Base-by-base conservation (phyloP, 2,888 invertebrate species). In the Callimorpha dominula region DNA sequence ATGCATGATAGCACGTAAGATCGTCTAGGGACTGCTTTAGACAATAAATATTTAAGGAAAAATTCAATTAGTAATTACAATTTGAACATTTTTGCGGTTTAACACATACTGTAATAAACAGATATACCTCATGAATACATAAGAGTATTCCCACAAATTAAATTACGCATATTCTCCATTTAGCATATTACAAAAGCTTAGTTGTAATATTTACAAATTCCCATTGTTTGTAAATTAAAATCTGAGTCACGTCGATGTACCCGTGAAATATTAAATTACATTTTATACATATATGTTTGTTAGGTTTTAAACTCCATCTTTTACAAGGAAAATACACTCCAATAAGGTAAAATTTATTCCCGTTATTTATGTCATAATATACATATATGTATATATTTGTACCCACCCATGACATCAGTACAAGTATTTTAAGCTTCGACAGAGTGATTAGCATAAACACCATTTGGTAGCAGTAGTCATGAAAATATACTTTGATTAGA, bases 211-310 rank as follows among this genome's bases (percentile, higher is more conserved):
- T 69, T 69, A 62, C 60, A 49, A 60, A 60, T 62, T 62, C 42
- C n/a, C 50, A 69, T 69, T 69, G 63, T 69, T 11, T 50, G 69
- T 69, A 63, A 69, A 69, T 69, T 49, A 63, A 40, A 50, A 62
- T 20, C 2, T 63, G 49, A 63, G 69, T 69, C 69, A 69, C 69
- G 69, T 50, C 62, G n/a, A n/a, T 0, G 12, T 52, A 31, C n/a
- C 62, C 42, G 50, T 63, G 42, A 63, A 40, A 46, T 60, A 63
- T 17, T 49, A 17, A 49, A 31, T 31, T 12, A 31, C 60, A 60
- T 31, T 31, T 60, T 31, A 60, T 20, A 20, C 20, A 20, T 20
- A 20, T 12, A 20, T 4, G 46, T 40, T 68, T 46, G 62, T 68
- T 68, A 62, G 49, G 60, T 31, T 62, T 20, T n/a, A n/a, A 67